A percentile compares a stretch with the other conserved stretches of the same genome.
Conservation (phyloP, 2,888 invertebrate genomes). For the Lasioglossum figueresi region DNA sequence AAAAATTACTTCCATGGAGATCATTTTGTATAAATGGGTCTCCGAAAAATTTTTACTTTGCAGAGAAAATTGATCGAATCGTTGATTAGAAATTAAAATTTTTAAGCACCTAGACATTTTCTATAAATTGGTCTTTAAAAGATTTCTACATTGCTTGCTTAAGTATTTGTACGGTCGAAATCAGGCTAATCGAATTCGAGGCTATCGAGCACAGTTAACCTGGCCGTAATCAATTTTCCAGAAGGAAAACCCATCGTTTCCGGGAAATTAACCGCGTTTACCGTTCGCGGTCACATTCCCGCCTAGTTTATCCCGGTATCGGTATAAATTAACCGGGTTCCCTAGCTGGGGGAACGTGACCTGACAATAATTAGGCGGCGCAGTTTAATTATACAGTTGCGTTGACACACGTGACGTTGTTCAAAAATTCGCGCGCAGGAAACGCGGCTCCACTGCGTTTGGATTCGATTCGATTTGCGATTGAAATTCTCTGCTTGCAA, state of each 20-base stretch:
- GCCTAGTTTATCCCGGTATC: constrained; percentile 20
- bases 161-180: neutral
- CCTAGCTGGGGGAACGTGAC: neutral
- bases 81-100: no score
- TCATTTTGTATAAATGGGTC: neutral
- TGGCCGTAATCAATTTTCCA: neutral
- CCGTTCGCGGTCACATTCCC: constrained; percentile 6
- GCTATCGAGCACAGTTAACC: neutral
- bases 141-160: no score
- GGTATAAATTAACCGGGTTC: constrained; percentile 27
- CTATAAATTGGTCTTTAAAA: no score
- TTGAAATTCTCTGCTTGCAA: neutral
- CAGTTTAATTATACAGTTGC: constrained; percentile 27
- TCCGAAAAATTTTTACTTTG: no score
- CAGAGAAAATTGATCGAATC: no score
- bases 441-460: neutral
- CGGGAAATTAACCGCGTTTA: constrained; percentile 26
- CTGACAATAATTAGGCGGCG: constrained; percentile 44
- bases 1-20: neutral
- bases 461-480: neutral
- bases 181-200: neutral
- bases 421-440: constrained; percentile 12
- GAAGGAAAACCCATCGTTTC: constrained; percentile 11
- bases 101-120: no score
- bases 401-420: constrained; percentile 9